Evolutionary conservation across 2,888 invertebrate species (phyloP).

Genomic region (Schizotus pectinicornis): DNA sequence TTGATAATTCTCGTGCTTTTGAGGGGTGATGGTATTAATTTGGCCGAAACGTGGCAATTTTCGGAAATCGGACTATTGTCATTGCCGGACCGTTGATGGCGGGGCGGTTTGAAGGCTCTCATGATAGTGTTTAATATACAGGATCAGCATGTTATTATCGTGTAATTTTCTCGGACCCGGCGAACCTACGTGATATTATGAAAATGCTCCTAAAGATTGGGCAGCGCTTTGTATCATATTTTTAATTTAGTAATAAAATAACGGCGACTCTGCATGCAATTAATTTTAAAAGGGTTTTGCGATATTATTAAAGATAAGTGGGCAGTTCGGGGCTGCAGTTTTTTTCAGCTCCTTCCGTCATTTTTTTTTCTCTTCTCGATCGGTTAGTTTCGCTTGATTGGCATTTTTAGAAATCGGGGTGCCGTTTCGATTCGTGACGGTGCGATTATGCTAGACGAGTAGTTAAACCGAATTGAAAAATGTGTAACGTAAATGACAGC

Average conservation of each 20-base stretch:
- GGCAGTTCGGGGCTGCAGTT: slow-evolving; percentile 35
- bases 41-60: neutral
- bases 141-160: slow-evolving; percentile 52
- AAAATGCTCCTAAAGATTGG: slow-evolving; percentile 48
- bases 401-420: too few relatives aligned
- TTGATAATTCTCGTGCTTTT: neutral
- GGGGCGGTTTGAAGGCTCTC: slow-evolving; percentile 30
- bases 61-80: neutral
- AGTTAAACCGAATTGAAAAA: slow-evolving; percentile 37
- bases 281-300: slow-evolving; percentile 59
- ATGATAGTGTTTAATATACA: slow-evolving; percentile 50
- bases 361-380: slow-evolving; percentile 2
- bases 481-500: slow-evolving; percentile 43
- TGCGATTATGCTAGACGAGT: too few relatives aligned
- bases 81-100: neutral
- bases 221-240: slow-evolving; percentile 47
- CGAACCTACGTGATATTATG: slow-evolving; percentile 46
- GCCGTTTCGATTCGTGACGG: too few relatives aligned
- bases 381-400: too few relatives aligned
- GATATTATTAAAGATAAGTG: slow-evolving; percentile 59
- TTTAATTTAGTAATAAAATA: slow-evolving; percentile 57
- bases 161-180: slow-evolving; percentile 49
- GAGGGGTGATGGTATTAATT: too few relatives aligned
- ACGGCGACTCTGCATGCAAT: slow-evolving; percentile 54
- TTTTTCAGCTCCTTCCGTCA: slow-evolving; percentile 19